Evolutionary conservation across 1,140 invertebrate species (phyloP), one percentile per base, ranked within the genome.

Genomic region (Piezodorus guildinii): DNA sequence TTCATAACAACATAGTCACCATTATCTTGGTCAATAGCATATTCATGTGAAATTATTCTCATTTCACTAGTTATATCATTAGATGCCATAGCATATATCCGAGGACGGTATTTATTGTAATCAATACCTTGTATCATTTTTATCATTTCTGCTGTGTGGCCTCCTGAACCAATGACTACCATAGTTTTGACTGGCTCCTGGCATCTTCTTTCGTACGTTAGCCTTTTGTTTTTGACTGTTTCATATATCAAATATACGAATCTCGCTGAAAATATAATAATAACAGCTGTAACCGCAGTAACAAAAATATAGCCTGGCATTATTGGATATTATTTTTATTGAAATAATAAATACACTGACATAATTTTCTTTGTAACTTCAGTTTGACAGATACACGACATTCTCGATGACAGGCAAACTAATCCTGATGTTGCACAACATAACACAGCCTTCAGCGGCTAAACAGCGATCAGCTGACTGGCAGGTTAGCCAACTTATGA

Each of bases 131-230:
- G 73, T 27, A 89, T 72, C 27, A 96, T 76, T 65, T 81, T 76
- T 49, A 95, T 71, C 81, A 96, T 90, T 79, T 97, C 94, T 30
- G 85, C 83, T 3, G 94, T 96, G 73, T 97, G 94, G 14, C 88
- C 88, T 62, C 87, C 81, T 6, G 82, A 83, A 14, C 82, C 82
- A 46, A 84, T 74, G 46, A 83, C 74, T 52, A 83, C 78, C 67
- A 81, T 70, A 9, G 77, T 80, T 68, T 73, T 79, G 6, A 65
- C 62, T 27, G 52, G 21, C 15, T 56, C 23, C 23, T 21, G 15
- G 4, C 14, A 16, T 23, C 17, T 25, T 25, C 52, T 56, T 14
- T 56, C 52, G 27, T 23, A 56, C 5, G 52, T 9, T 56, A 23
- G 17, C 23, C 52, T 25, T 15, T 23, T 23, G 17, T 56, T 56